phyloP scores from a whole-genome alignment of 2,888 invertebrate species.

The Lypha dubia region DNA sequence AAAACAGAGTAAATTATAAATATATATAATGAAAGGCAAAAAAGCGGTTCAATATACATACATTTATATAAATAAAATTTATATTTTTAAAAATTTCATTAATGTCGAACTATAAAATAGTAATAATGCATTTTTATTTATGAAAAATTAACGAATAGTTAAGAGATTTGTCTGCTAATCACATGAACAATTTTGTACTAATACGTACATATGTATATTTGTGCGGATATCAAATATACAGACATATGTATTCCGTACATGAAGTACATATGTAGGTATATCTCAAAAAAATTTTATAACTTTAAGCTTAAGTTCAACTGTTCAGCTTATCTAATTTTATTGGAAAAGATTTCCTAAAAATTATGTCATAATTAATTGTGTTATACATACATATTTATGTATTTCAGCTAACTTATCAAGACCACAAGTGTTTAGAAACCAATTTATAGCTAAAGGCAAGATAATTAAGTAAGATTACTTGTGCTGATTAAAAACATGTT shows the following conservation, averaged over 20 bases:
- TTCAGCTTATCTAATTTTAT: background rate
- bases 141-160: background rate
- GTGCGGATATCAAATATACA: no score
- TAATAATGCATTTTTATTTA: constrained; percentile 48
- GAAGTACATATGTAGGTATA: no score
- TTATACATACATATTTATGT: background rate
- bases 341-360: background rate
- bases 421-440: background rate
- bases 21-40: constrained; percentile 30
- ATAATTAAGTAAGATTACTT: background rate
- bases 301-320: background rate
- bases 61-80: constrained; percentile 71
- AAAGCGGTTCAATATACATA: constrained; percentile 30
- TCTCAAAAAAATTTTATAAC: no score
- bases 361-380: background rate
- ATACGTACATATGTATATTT: no score
- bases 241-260: no score
- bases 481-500: background rate
- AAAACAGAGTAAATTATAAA: constrained; percentile 32
- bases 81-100: constrained; percentile 71
- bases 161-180: background rate
- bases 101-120: constrained; percentile 53
- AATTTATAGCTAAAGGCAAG: background rate
- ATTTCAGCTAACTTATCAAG: background rate
- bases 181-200: no score